Evolutionary conservation across 2,797 vertebrate species (phyloP).

Genomic region (Crocodylus rhombifer): DNA sequence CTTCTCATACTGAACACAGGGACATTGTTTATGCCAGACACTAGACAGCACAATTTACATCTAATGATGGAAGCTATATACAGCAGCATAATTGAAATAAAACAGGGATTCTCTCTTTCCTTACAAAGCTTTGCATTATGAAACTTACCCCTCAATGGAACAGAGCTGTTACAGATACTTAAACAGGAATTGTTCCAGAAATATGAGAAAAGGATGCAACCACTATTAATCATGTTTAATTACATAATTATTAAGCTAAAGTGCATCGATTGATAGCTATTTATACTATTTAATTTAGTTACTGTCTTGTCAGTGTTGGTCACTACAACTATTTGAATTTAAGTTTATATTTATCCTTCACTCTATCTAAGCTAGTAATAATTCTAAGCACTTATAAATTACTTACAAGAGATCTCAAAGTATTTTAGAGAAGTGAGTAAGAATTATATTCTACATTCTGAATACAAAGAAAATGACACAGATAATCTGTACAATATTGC

Average conservation of each 20-base stretch:
- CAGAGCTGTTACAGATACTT: not conserved
- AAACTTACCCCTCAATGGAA: not conserved
- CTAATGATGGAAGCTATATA: not conserved
- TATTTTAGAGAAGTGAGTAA: not conserved
- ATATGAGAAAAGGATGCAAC: not conserved
- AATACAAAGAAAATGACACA: not conserved
- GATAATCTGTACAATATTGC: not conserved
- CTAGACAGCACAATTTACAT: not conserved
- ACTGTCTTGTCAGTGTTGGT: fast-evolving
- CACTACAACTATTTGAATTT: not conserved
- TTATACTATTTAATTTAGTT: not conserved
- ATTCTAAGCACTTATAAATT: not conserved
- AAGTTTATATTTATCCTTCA: not conserved
- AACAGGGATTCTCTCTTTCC: not conserved
- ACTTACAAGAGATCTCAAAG: not conserved
- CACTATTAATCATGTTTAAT: not conserved
- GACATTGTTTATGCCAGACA: not conserved
- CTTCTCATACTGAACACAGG: not conserved
- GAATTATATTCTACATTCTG: not conserved
- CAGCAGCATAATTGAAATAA: not conserved
- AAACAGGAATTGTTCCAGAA: not conserved
- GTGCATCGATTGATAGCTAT: not conserved
- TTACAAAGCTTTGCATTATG: not conserved
- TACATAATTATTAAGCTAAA: not conserved
- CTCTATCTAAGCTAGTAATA: not conserved